phyloP scores from a whole-genome alignment of 1,140 invertebrate genomes.

The Stenopsyche tienmushanensis region DNA sequence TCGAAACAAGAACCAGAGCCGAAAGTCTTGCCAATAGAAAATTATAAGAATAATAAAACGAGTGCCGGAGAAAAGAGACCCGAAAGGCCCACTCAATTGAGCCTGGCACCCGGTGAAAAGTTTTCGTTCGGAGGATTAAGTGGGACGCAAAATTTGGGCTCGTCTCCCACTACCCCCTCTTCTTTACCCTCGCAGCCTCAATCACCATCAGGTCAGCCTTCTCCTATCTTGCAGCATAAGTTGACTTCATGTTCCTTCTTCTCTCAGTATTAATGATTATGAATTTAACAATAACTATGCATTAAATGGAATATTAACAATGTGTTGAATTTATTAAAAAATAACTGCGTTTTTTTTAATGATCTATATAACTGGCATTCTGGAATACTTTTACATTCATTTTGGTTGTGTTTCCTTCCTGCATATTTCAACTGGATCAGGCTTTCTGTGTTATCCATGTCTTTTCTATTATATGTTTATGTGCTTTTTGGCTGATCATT shows the following conservation, averaged over 20 bases:
- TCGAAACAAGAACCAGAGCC: constrained; percentile 1
- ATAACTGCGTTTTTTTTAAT: too few relatives aligned
- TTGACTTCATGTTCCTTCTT: constrained; percentile 15
- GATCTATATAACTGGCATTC: too few relatives aligned
- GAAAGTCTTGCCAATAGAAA: constrained; percentile 9
- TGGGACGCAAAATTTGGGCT: constrained; percentile 39
- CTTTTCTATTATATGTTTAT: too few relatives aligned
- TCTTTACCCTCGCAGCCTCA: constrained; percentile 50
- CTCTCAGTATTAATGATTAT: constrained; percentile 20
- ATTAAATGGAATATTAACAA: background rate
- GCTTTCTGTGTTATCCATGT: too few relatives aligned
- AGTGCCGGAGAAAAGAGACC: constrained; percentile 27
- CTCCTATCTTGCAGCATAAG: constrained; percentile 22
- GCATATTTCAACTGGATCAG: too few relatives aligned
- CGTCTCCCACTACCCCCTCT: constrained; percentile 45
- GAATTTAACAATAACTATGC: constrained; percentile 18
- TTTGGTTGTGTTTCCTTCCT: too few relatives aligned
- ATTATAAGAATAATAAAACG: constrained; percentile 8
- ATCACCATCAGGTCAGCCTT: constrained; percentile 53
- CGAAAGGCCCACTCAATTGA: constrained; percentile 51
- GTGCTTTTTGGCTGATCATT: too few relatives aligned
- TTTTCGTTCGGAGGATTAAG: constrained; percentile 26
- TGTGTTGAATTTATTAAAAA: too few relatives aligned
- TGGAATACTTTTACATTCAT: too few relatives aligned
- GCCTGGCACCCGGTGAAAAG: constrained; percentile 46